Conservation (phyloP, 2,888 invertebrate genomes). For the Allacma fusca region DNA sequence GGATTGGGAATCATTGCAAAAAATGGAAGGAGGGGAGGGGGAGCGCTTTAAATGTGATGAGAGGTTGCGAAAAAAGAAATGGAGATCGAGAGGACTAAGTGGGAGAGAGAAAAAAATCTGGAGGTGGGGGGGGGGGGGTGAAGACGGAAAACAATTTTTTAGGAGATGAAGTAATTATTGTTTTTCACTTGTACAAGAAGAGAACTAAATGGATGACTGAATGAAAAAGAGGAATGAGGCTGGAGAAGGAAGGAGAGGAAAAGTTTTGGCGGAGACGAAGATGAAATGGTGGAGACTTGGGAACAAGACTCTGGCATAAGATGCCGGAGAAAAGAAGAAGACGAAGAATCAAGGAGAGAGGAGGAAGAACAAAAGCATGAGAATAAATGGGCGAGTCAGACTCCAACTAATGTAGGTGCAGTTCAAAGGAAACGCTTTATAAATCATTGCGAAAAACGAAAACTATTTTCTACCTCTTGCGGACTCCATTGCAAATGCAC, state of each 20-base stretch:
- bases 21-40: too few species aligned
- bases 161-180: constrained; percentile 43
- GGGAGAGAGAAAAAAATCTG: constrained; percentile 29
- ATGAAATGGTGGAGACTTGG: constrained; percentile 43
- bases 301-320: constrained; percentile 49
- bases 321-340: constrained; percentile 1
- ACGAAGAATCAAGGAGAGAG: too few species aligned
- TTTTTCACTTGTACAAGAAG: constrained; percentile 36
- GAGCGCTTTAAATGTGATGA: too few species aligned
- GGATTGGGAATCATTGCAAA: too few species aligned
- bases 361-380: constrained; percentile 51
- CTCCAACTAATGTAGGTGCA: constrained; percentile 56
- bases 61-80: too few species aligned
- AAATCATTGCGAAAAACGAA: constrained; percentile 57
- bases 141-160: constrained; percentile 41
- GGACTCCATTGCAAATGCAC: constrained; percentile 23
- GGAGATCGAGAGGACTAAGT: background rate
- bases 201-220: constrained; percentile 27
- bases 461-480: constrained; percentile 53
- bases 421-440: constrained; percentile 55
- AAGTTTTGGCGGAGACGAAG: constrained; percentile 40
- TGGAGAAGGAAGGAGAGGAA: constrained; percentile 41
- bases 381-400: constrained; percentile 55
- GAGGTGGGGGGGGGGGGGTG: too few species aligned
- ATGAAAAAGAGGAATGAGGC: constrained; percentile 28